Evolutionary conservation across 2,888 invertebrate species (phyloP), one percentile per base, ranked within the genome.

Genomic region (Acronicta alni): DNA sequence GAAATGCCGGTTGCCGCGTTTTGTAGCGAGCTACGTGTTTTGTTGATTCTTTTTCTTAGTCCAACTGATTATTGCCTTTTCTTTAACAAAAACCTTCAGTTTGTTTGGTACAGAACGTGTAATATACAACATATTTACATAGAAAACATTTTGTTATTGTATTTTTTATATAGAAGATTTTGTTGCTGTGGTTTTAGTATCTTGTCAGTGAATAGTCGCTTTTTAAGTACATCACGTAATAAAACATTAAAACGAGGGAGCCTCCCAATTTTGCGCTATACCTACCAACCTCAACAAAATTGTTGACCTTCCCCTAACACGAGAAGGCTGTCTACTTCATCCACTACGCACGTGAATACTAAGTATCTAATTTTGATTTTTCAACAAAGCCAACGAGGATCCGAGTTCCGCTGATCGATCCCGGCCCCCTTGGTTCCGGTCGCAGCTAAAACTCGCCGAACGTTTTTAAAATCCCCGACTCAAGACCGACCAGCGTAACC

Each of bases 281-380:
- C 12, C 38, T 57, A 52, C 49, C 39, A 60, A 64, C 47, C 42
- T 39, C 53, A 65, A 41, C 49, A 43, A 39, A 20, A 48, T 42
- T 52, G 55, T 54, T 62, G 65, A 67, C 72, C 77, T 81, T 77
- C 77, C 80, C 79, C 63, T 74, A 72, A 75, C 62, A 69, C 69
- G 41, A 67, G 66, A 73, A 79, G 77, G 74, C 77, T 63, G 57
- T 78, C 78, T 71, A 77, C 71, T 76, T 72, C 63, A 66, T 73
- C 81, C 78, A 75, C 80, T 74, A 82, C 78, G 71, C 79, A 80
- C 86, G 82, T 88, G 92, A 92, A 93, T 93, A 92, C 91, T 92
- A 92, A 93, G 88, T 83, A 82, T 81, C 91, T 91, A 87, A 91
- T 93, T 93, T 90, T 83, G 89, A 90, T 91, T 93, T 92, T 92